Percentiles rank a stretch among this genome's conserved stretches.
phyloP scores from a whole-genome alignment of 30 jellyfish, hydroid and myxozoan genomes.

The Turritopsis dohrnii region DNA sequence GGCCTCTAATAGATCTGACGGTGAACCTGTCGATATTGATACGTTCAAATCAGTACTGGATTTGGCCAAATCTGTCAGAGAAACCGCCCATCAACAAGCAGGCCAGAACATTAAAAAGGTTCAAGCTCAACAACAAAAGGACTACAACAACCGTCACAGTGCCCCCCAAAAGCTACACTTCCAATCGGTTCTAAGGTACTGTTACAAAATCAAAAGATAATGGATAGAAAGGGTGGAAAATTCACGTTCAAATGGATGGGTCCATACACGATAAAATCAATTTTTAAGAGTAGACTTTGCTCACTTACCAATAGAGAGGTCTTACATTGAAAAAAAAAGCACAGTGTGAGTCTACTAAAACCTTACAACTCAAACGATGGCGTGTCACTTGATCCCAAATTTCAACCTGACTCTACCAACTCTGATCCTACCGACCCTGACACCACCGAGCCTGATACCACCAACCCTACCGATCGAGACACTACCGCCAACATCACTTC shows the following conservation, averaged over 20 bases:
- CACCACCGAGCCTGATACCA: no score
- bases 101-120: conserved; percentile 1
- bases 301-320: neutral
- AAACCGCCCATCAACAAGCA: neutral
- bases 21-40: no score
- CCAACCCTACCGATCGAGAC: neutral
- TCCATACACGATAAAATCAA: neutral
- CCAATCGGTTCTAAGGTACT: no score
- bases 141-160: no score
- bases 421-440: no score
- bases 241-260: conserved; percentile 1
- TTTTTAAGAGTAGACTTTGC: conserved; percentile 7
- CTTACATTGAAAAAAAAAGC: neutral
- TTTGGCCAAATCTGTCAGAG: no score
- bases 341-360: conserved; percentile 8
- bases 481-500: neutral
- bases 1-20: no score
- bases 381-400: no score
- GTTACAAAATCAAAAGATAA: no score
- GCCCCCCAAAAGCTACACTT: no score
- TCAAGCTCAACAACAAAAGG: conserved; percentile 3
- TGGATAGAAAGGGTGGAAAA: no score
- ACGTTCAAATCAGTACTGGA: no score
- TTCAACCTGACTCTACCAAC: neutral
- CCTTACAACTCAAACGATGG: conserved; percentile 4